A percentile compares a stretch with the other conserved stretches of the same genome.
phyloP scores from a whole-genome alignment of 2,888 invertebrate genomes.

The Luffia ferchaultella region DNA sequence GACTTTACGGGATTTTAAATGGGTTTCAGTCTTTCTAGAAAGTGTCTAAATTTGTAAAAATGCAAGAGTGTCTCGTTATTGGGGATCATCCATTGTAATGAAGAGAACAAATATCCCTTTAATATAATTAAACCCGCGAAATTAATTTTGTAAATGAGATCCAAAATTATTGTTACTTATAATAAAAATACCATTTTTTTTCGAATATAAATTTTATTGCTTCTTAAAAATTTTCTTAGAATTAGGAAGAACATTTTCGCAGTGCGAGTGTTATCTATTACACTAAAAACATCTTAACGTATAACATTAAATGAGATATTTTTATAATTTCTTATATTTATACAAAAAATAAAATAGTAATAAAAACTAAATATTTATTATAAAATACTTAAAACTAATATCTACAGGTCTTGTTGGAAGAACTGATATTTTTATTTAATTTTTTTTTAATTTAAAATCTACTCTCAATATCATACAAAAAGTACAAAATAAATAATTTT shows the following conservation, averaged over 20 bases:
- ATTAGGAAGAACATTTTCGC: slow-evolving; percentile 55
- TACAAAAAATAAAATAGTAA: slow-evolving; percentile 36
- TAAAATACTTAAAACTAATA: slow-evolving; percentile 40
- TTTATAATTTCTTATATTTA: slow-evolving; percentile 45
- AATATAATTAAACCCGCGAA: too few relatives aligned
- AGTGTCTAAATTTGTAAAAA: too few relatives aligned
- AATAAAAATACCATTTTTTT: too few relatives aligned
- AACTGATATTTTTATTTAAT: slow-evolving; percentile 20
- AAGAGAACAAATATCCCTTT: too few relatives aligned
- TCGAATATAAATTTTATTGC: slow-evolving; percentile 23
- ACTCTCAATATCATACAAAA: neutral
- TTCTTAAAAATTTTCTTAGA: slow-evolving; percentile 61
- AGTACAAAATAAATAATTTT: neutral
- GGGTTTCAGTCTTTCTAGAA: too few relatives aligned
- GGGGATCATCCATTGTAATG: too few relatives aligned
- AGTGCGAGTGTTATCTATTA: slow-evolving; percentile 41
- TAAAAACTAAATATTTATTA: slow-evolving; percentile 25
- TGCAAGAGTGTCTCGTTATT: too few relatives aligned
- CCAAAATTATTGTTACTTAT: too few relatives aligned
- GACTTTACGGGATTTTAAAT: too few relatives aligned
- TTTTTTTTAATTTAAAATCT: neutral
- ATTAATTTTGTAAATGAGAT: too few relatives aligned
- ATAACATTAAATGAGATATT: slow-evolving; percentile 52
- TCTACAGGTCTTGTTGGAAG: slow-evolving; percentile 56
- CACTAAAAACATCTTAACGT: slow-evolving; percentile 43